phyloP scores from a whole-genome alignment of 2,113 vertebrate genomes.

The Sciurus niger region DNA sequence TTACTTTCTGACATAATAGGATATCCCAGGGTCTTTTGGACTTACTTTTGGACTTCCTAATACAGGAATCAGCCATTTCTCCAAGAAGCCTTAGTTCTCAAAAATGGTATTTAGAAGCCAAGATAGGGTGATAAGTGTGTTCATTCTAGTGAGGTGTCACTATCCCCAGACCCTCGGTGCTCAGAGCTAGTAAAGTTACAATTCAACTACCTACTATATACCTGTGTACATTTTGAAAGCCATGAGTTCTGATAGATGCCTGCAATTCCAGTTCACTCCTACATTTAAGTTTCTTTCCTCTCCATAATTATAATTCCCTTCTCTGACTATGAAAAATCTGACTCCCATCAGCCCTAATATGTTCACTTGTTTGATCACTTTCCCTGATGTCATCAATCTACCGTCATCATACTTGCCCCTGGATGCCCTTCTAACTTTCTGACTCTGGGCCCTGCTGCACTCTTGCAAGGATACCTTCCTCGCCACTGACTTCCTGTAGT shows the following conservation, averaged over 20 bases:
- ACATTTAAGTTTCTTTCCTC: neutral
- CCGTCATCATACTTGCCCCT: neutral
- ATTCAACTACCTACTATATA: neutral
- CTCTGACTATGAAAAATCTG: neutral
- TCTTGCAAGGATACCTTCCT: neutral
- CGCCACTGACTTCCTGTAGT: neutral
- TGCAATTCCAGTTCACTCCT: neutral
- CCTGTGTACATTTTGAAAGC: neutral
- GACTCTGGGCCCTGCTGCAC: neutral
- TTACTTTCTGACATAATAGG: neutral
- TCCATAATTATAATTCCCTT: neutral
- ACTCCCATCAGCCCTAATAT: neutral
- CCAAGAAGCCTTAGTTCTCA: neutral
- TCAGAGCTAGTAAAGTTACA: neutral
- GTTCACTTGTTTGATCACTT: neutral
- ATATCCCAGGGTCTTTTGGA: neutral
- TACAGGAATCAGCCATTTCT: neutral
- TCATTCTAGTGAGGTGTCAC: neutral
- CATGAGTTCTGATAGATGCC: neutral
- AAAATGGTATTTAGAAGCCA: slow-evolving; percentile 15
- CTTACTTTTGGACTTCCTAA: neutral
- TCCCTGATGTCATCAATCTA: neutral
- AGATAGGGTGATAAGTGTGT: neutral
- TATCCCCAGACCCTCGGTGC: neutral
- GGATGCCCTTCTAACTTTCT: neutral